A percentile compares a stretch with the other conserved stretches of the same genome.
phyloP scores from a whole-genome alignment of 2,113 vertebrate species.

The Platycercus adscitus region DNA sequence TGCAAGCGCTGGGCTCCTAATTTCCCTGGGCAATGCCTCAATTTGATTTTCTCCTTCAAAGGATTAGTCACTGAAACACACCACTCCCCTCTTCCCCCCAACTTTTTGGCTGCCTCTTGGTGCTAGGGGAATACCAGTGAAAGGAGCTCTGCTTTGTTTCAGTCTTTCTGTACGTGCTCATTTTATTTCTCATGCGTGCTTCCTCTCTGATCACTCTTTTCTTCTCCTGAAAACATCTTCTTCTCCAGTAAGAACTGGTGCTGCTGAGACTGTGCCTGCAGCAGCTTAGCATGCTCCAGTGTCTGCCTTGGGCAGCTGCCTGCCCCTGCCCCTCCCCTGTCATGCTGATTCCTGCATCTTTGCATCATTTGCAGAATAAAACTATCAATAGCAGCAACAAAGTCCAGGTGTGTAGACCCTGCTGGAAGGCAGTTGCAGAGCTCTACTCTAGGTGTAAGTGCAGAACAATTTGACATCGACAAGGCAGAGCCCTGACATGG shows the following conservation, averaged over 20 bases:
- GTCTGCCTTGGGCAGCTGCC: not conserved
- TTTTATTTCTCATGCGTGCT: not conserved
- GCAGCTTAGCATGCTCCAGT: not conserved
- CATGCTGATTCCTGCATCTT: not conserved
- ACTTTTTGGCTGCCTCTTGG: not conserved
- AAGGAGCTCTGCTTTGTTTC: not conserved
- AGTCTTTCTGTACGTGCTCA: not conserved
- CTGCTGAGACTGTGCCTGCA: not conserved
- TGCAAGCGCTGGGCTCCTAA: not conserved
- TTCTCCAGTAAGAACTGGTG: not conserved
- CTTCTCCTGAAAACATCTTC: not conserved
- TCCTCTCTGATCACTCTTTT: not conserved
- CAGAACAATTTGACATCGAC: not conserved
- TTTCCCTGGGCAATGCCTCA: not conserved
- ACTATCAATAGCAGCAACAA: not conserved
- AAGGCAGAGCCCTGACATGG: not conserved
- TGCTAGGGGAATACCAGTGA: not conserved
- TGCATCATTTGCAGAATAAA: not conserved
- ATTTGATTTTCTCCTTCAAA: conserved; percentile 35
- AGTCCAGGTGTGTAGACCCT: not conserved
- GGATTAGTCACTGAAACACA: not conserved
- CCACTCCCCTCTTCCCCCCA: not conserved
- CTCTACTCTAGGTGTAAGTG: not conserved
- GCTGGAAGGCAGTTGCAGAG: not conserved
- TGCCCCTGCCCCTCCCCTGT: not conserved